These are phyloP conservation scores for Globodera rostochiensis DNA, from an alignment of 1,140 invertebrate species.

Conservation along the genomic window DNA sequence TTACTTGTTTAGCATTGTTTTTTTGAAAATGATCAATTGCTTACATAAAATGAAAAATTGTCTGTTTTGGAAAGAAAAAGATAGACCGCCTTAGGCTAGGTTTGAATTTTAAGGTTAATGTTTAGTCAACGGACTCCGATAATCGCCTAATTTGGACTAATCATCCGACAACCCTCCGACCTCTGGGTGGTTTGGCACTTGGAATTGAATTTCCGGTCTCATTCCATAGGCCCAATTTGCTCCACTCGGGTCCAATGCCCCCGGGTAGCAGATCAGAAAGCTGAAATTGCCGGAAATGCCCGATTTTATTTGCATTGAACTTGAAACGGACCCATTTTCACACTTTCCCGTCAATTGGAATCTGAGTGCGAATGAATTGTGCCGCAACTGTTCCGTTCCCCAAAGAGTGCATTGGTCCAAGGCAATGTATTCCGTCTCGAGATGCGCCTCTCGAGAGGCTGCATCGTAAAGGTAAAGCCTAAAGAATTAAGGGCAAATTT, in stretches of 20 bases:
- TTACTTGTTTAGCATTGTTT: no score
- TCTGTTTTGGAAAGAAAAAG: no score
- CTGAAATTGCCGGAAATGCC: not conserved
- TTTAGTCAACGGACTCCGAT: no score
- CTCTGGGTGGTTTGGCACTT: not conserved
- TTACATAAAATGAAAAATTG: no score
- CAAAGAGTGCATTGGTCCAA: not conserved
- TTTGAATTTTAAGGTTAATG: no score
- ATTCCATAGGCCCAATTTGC: not conserved
- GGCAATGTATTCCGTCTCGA: not conserved
- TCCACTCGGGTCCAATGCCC: not conserved
- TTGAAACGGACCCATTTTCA: not conserved
- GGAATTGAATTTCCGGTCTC: not conserved
- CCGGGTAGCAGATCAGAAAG: not conserved
- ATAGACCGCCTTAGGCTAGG: no score
- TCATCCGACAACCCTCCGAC: not conserved
- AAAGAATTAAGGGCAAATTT: not conserved
- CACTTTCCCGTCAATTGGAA: not conserved
- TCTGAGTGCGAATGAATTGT: not conserved
- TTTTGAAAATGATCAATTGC: no score
- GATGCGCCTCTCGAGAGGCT: not conserved
- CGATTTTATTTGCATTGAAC: not conserved
- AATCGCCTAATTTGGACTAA: no score
- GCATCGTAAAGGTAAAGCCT: not conserved
- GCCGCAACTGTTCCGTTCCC: not conserved